Percentiles rank a stretch among this genome's conserved stretches.
phyloP scores from a whole-genome alignment of 2,797 vertebrate species.

The Ptychadena robeensis region DNA sequence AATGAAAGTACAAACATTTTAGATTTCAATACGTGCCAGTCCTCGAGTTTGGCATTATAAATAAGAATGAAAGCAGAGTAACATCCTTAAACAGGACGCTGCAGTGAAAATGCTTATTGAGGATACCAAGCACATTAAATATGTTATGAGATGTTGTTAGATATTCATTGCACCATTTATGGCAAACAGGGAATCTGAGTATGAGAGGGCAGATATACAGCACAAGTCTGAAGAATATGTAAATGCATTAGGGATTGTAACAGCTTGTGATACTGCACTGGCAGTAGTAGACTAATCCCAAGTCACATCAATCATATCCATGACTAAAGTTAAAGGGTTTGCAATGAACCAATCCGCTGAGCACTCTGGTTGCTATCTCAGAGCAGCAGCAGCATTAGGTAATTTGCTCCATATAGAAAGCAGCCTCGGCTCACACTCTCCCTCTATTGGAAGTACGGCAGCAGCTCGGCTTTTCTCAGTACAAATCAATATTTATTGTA shows the following conservation, averaged over 20 bases:
- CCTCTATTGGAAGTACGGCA: constrained; percentile 50
- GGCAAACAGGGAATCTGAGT: constrained; percentile 21
- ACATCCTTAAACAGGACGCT: neutral
- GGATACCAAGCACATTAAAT: neutral
- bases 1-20: too few relatives aligned
- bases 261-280: constrained; percentile 25
- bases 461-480: neutral
- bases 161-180: neutral
- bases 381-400: constrained; percentile 58
- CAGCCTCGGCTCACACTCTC: constrained; percentile 50
- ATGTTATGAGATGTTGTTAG: neutral
- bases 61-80: too few relatives aligned
- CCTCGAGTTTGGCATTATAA: too few relatives aligned
- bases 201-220: constrained; percentile 24
- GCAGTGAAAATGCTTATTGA: neutral
- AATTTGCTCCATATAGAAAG: constrained; percentile 50
- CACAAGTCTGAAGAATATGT: constrained; percentile 46
- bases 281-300: constrained; percentile 31
- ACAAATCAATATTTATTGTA: constrained; percentile 27
- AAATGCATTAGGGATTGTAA: constrained; percentile 52
- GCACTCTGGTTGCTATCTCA: constrained; percentile 44
- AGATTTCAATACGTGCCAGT: too few relatives aligned
- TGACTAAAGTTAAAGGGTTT: constrained; percentile 41
- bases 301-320: constrained; percentile 52
- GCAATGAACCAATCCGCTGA: constrained; percentile 41